These are phyloP conservation scores for Oostethus manadensis DNA, from an alignment of 2,113 vertebrate genomes.

Conservation along the genomic window DNA sequence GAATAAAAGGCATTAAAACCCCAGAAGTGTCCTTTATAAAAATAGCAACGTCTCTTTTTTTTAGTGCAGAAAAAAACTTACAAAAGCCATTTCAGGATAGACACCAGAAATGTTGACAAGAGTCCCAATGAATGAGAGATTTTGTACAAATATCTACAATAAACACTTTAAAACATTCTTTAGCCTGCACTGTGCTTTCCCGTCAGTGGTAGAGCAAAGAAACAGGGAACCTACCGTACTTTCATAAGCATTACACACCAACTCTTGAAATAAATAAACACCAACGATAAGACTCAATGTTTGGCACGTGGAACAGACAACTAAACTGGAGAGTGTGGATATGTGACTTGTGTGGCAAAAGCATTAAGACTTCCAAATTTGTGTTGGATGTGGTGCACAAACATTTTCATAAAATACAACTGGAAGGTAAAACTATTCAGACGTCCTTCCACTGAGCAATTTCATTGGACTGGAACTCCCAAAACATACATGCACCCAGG, in stretches of 20 bases:
- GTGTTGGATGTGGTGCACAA: slow-evolving; percentile 21
- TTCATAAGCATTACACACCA: slow-evolving; percentile 47
- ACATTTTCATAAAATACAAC: slow-evolving; percentile 50
- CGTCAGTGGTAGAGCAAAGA: slow-evolving; percentile 30
- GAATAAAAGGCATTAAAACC: slow-evolving; percentile 39
- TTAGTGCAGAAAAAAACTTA: slow-evolving; percentile 72
- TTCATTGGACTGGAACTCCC: slow-evolving; percentile 20
- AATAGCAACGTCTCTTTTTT: slow-evolving; percentile 63
- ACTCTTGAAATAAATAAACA: slow-evolving; percentile 70
- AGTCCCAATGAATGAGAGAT: slow-evolving; percentile 56
- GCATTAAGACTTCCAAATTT: slow-evolving; percentile 25
- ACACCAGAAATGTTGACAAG: slow-evolving; percentile 52
- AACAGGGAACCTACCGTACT: not conserved
- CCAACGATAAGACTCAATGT: slow-evolving; percentile 59
- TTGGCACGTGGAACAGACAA: slow-evolving; percentile 61
- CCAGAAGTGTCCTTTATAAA: slow-evolving; percentile 63
- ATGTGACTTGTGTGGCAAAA: slow-evolving; percentile 29
- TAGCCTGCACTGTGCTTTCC: slow-evolving; percentile 40
- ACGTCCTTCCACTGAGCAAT: not conserved
- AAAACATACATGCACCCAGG: not conserved
- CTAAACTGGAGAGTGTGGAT: slow-evolving; percentile 26
- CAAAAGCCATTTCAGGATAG: slow-evolving; percentile 62
- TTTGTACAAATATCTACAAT: slow-evolving; percentile 78
- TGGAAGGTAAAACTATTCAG: slow-evolving; percentile 27
- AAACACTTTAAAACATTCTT: slow-evolving; percentile 65